phyloP scores from a whole-genome alignment of 2,797 vertebrate genomes.

The Catostomus latipinnis region DNA sequence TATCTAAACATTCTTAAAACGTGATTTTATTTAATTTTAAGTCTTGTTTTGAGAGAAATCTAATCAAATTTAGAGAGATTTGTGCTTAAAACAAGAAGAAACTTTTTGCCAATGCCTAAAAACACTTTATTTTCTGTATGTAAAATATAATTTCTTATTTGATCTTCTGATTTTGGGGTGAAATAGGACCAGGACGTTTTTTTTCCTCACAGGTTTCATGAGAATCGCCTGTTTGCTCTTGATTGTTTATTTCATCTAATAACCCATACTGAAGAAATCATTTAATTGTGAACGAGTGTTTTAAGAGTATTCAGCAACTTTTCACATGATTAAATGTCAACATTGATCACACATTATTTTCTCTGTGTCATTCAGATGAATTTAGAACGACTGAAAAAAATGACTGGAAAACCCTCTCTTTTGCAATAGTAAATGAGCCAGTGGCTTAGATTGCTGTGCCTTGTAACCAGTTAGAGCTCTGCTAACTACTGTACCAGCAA shows the following conservation, averaged over 20 bases:
- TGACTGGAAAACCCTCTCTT: slow-evolving; percentile 44
- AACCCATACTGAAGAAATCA: background rate
- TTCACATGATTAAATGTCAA: slow-evolving; percentile 58
- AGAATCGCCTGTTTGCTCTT: background rate
- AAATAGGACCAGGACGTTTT: no score
- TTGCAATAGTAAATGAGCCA: slow-evolving; percentile 10
- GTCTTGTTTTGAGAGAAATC: no score
- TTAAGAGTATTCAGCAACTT: slow-evolving; percentile 60
- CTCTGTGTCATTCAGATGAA: slow-evolving; percentile 66
- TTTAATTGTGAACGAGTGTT: slow-evolving; percentile 60
- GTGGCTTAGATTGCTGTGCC: slow-evolving; percentile 9
- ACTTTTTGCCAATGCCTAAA: no score
- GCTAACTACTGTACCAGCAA: slow-evolving; percentile 62
- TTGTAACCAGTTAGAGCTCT: slow-evolving; percentile 37
- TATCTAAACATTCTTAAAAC: no score
- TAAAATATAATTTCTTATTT: no score
- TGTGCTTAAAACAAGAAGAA: no score
- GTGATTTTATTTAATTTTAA: no score
- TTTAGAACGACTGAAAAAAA: slow-evolving; percentile 59
- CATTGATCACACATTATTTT: slow-evolving; percentile 65
- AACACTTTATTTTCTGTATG: no score
- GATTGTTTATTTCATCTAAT: slow-evolving; percentile 18
- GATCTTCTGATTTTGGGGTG: no score
- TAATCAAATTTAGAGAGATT: no score
- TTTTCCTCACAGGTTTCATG: no score